These are phyloP conservation scores for Knipowitschia caucasica DNA, from an alignment of 2,797 vertebrate genomes.

Conservation along the genomic window DNA sequence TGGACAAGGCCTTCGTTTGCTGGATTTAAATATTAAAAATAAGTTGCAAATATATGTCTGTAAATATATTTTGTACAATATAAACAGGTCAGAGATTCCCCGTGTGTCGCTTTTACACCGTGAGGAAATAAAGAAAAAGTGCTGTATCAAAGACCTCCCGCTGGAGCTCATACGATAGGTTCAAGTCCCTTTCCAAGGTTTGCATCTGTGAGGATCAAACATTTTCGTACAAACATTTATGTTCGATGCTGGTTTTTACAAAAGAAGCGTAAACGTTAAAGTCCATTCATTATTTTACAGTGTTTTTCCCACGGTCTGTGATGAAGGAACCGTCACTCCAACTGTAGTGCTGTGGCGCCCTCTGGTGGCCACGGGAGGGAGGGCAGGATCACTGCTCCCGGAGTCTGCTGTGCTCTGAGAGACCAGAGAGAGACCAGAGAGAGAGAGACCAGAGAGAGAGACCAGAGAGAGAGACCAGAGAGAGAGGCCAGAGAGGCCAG, in stretches of 20 bases:
- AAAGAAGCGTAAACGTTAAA: conserved; percentile 27
- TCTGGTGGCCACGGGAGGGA: conserved; percentile 58
- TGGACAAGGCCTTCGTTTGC: conserved; percentile 85
- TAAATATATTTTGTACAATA: conserved; percentile 92
- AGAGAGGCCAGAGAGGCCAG: no score
- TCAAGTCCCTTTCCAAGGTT: conserved; percentile 28
- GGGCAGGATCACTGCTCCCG: conserved; percentile 34
- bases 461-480: no score
- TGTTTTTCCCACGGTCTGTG: conserved; percentile 22
- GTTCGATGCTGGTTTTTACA: conserved; percentile 66
- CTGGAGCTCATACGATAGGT: conserved; percentile 42
- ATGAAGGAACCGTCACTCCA: conserved; percentile 17
- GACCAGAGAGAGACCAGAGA: no score
- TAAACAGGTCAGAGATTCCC: conserved; percentile 80
- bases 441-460: no score
- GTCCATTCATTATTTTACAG: conserved; percentile 22
- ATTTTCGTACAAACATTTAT: conserved; percentile 59
- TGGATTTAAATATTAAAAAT: conserved; percentile 96
- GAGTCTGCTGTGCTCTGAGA: conserved; percentile 21
- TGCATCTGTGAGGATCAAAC: conserved; percentile 41
- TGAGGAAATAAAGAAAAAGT: conserved; percentile 71
- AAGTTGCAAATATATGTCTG: conserved; percentile 80
- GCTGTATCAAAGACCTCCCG: conserved; percentile 65
- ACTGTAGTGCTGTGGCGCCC: conserved; percentile 55
- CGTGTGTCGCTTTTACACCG: conserved; percentile 80